Conservation (phyloP, 2,888 invertebrate species). For the Synergus gifuensis region DNA sequence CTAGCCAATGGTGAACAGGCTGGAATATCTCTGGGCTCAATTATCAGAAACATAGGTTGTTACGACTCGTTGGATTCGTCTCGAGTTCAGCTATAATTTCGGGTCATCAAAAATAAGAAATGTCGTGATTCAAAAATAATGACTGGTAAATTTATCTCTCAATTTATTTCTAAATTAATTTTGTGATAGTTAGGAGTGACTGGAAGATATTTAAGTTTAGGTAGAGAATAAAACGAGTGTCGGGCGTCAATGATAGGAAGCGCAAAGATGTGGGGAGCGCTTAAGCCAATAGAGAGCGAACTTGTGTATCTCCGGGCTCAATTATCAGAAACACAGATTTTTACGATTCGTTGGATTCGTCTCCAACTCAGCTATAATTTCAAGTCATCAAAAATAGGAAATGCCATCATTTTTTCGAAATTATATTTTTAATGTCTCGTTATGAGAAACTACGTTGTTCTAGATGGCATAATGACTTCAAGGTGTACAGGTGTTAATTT, state of each 20-base stretch:
- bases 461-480: background rate
- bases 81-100: background rate
- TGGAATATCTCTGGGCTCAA: background rate
- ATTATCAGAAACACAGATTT: background rate
- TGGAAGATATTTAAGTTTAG: too few relatives aligned
- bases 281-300: background rate
- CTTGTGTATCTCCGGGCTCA: background rate
- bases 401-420: background rate
- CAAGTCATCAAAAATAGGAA: background rate
- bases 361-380: background rate
- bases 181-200: too few relatives aligned
- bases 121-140: background rate
- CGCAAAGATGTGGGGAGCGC: background rate
- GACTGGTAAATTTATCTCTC: background rate
- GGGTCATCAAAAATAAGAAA: background rate
- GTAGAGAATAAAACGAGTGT: too few relatives aligned
- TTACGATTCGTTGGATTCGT: background rate
- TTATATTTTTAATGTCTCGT: background rate
- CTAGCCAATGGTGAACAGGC: background rate
- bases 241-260: background rate
- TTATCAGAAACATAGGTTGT: background rate
- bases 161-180: background rate
- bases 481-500: constrained; percentile 10
- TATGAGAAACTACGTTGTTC: background rate
- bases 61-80: background rate